Evolutionary conservation across 2,113 vertebrate species (phyloP), one percentile per base, ranked within the genome.

Genomic region (Morone chrysops): DNA sequence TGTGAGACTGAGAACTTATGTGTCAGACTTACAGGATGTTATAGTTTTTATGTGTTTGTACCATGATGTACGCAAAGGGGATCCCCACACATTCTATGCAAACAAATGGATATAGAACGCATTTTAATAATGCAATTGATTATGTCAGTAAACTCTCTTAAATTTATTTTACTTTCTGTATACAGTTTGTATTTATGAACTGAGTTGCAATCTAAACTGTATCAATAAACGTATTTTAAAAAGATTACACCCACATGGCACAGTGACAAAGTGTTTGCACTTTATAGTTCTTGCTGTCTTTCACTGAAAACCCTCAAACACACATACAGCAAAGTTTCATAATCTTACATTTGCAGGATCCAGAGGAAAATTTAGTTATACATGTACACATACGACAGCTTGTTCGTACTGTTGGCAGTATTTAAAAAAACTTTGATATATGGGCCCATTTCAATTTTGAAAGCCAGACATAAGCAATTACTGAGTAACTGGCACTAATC

Each of bases 161-260:
- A 94, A 95, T 97, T 96, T 96, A 97, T 96, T 96, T 96, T 95
- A 96, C 95, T 97, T 97, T 97, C 95, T 97, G 96, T 69, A 36
- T 97, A 96, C 96, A 96, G 95, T 97, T 97, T 97, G 97, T 97
- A 97, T 97, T 97, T 97, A 97, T 97, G 94, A 97, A 96, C 95
- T 96, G 95, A 93, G 96, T 88, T 96, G 93, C 96, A 96, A 96
- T 96, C 95, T 95, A 96, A 96, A 96, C 94, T 95, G 96, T 96
- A 96, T 96, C 96, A 98, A 98, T 97, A 98, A 97, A 97, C 95
- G 94, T 94, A 96, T 96, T 96, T 96, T 93, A 96, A 94, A 94
- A 95, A 89, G 80, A 87, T 83, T 1, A n/a, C 53, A 69, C 53
- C 14, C 17, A 17, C 8, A 38, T 31, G 25, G 43, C 5, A 31